Evolutionary conservation across 2,113 vertebrate species (phyloP).

Genomic region (Campylomormyrus tamandua): DNA sequence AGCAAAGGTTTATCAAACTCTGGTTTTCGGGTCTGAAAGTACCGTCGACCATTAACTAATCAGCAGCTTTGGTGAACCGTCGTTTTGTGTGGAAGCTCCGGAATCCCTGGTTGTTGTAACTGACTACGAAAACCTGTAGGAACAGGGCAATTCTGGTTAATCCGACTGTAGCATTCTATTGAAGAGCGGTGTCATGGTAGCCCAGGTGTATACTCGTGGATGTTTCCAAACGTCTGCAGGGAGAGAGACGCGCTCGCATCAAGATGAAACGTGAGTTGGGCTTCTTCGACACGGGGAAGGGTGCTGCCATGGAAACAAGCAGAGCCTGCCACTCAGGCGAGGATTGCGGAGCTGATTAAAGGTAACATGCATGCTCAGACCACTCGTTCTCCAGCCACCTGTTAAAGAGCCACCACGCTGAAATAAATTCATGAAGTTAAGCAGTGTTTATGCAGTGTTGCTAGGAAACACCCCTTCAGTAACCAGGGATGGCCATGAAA

Average conservation of each 20-base stretch:
- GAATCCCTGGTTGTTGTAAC: neutral
- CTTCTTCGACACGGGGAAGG: neutral
- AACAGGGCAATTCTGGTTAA: neutral
- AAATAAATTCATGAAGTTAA: constrained; percentile 1
- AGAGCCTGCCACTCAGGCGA: neutral
- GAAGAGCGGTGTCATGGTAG: neutral
- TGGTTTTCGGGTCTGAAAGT: neutral
- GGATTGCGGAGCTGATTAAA: neutral
- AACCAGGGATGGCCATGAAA: neutral
- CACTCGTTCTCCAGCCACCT: neutral
- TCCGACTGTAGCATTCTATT: neutral
- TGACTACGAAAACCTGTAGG: neutral
- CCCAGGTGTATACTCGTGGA: neutral
- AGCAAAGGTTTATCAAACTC: neutral
- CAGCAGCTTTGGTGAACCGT: neutral
- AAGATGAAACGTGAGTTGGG: neutral
- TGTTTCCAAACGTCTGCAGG: neutral
- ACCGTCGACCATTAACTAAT: neutral
- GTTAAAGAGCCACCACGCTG: neutral
- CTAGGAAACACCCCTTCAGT: neutral
- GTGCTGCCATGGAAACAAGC: constrained; percentile 4
- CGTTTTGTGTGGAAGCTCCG: neutral
- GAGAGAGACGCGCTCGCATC: neutral
- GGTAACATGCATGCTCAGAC: neutral
- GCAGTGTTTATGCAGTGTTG: neutral